These are phyloP conservation scores for Enteromius thamalakanensis DNA, from an alignment of 2,797 vertebrate genomes.

Conservation along the genomic window DNA sequence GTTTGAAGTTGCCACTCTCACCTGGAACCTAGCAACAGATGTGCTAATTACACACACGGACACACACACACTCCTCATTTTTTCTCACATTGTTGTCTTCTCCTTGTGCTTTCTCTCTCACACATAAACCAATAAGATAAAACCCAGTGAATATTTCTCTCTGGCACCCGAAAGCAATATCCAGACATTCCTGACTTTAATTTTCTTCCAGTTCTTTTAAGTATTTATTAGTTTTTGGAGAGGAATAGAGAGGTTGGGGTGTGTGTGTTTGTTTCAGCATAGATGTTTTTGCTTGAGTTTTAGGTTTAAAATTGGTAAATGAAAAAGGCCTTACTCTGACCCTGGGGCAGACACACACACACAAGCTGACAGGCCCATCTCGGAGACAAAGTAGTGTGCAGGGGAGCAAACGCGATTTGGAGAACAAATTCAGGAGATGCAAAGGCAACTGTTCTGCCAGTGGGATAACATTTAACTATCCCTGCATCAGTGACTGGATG, in stretches of 20 bases:
- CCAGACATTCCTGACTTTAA: background rate
- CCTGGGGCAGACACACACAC: background rate
- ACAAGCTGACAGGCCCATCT: slow-evolving; percentile 2
- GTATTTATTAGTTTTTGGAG: slow-evolving; percentile 11
- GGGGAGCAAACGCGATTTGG: background rate
- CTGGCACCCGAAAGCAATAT: slow-evolving; percentile 5
- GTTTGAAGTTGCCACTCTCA: slow-evolving; percentile 50
- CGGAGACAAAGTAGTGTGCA: slow-evolving; percentile 8
- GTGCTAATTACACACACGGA: slow-evolving; percentile 27
- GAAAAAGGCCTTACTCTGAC: slow-evolving; percentile 15
- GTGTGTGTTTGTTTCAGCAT: background rate
- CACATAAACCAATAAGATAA: slow-evolving; percentile 11
- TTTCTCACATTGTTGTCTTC: background rate
- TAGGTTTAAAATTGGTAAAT: background rate
- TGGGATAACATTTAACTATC: background rate
- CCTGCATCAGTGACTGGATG: background rate
- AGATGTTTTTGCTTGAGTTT: slow-evolving; percentile 9
- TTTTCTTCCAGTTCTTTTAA: background rate
- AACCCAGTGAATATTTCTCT: background rate
- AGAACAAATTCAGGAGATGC: background rate
- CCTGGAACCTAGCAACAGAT: slow-evolving; percentile 45
- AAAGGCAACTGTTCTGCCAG: background rate
- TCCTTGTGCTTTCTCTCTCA: slow-evolving; percentile 8
- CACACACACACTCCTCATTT: slow-evolving; percentile 25
- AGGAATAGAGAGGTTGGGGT: background rate